Evolutionary conservation across 2,888 invertebrate genomes (phyloP), one percentile per base, ranked within the genome.

Genomic region (Notodonta ziczac): DNA sequence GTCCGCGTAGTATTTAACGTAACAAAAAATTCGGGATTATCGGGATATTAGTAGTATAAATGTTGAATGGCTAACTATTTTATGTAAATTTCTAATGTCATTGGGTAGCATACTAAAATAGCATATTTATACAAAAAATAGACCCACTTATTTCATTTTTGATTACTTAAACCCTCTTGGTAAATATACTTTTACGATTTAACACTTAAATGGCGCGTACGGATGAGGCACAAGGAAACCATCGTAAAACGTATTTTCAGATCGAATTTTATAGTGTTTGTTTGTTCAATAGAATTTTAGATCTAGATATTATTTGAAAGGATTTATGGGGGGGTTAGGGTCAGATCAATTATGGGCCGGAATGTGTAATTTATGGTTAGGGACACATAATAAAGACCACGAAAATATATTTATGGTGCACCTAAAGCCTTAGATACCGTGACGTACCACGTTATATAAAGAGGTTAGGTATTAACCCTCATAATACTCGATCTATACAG

Each of bases 221-320:
- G 71, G 70, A 72, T 71, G 76, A 72, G 74, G 68, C 65, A 63
- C 59, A 63, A 58, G 52, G 35, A 35, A 35, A 53, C 42, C 70
- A 52, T 75, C 78, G 72, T 81, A 79, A 79, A 79, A 65, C 69
- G 70, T 73, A 70, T 72, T 70, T 69, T 70, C 64, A 70, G 62
- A 69, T 76, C 63, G 44, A 32, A 13, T 70, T 70, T 74, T 74
- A 73, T 72, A 73, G 60, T 70, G 66, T 75, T 69, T 69, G 59
- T 67, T 59, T 65, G 59, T 67, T 59, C 65, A 64, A 61, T 9
- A 52, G 54, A 52, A 50, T 51, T 53, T 53, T 53, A 4, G 24
- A 53, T 53, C 13, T 16, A 35, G 50, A 50, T 50, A 16, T 16
- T 16, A 16, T 50, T 50, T 16, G 1, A 50, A 50, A 16, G 16